Evolutionary conservation across 2,888 invertebrate species (phyloP).

Genomic region (Clivina fossor): DNA sequence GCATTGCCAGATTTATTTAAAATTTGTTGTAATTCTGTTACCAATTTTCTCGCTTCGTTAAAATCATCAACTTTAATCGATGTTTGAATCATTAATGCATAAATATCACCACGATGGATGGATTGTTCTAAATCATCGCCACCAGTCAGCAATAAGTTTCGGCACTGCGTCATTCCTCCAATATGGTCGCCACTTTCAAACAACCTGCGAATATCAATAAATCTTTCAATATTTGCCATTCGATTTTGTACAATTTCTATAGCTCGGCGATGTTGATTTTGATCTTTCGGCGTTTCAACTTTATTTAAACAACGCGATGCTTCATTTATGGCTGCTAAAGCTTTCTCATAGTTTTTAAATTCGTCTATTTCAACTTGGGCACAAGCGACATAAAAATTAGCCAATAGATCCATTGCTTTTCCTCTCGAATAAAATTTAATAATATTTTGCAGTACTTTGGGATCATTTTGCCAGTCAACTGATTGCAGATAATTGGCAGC

Average conservation of each 20-base stretch:
- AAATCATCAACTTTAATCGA: conserved; percentile 48
- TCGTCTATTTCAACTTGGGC: conserved; percentile 85
- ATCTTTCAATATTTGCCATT: conserved; percentile 59
- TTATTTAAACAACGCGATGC: conserved; percentile 75
- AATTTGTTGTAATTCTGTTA: conserved; percentile 49
- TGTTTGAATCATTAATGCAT: conserved; percentile 52
- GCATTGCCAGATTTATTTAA: conserved; percentile 45
- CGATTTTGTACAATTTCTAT: conserved; percentile 61
- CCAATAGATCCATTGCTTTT: conserved; percentile 84
- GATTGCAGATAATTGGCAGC: conserved; percentile 96
- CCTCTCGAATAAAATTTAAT: conserved; percentile 94
- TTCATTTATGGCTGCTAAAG: conserved; percentile 86
- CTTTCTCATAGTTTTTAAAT: conserved; percentile 94
- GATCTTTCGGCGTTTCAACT: conserved; percentile 54
- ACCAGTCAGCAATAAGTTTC: conserved; percentile 48
- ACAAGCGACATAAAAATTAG: conserved; percentile 94
- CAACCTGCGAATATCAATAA: conserved; percentile 59
- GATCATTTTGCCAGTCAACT: conserved; percentile 87
- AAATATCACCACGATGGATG: conserved; percentile 52
- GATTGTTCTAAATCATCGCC: conserved; percentile 50
- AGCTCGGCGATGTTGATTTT: conserved; percentile 54
- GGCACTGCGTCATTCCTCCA: conserved; percentile 50
- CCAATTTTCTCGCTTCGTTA: conserved; percentile 49
- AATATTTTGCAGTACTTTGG: conserved; percentile 87
- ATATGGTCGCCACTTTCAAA: conserved; percentile 58